Evolutionary conservation across 2,797 vertebrate species (phyloP), one percentile per base, ranked within the genome.

Genomic region (Fundulus diaphanus): DNA sequence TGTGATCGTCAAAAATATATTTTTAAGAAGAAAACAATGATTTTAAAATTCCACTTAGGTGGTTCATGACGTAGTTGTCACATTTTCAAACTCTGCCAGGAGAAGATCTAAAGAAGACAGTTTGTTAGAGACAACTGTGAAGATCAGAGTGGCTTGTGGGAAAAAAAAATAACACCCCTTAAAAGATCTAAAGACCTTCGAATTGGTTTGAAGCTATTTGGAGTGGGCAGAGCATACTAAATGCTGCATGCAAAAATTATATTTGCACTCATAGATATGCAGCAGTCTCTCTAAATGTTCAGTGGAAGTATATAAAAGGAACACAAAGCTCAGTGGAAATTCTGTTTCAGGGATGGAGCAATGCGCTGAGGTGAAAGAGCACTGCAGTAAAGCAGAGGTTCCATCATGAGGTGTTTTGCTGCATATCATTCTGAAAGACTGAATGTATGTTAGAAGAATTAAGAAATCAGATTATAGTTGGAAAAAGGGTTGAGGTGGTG

Each of bases 41-140:
- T 59, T 59, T 33, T 59, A 33, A 59, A 59, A 59, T 61, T 61
- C 57, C 18, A 61, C 35, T 61, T 33, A 33, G 57, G 57, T 61
- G 29, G 57, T 31, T 33, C 57, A 59, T 59, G 57, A 33, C 31
- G 20, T 33, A 35, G 57, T 31, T 35, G 57, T 61, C 29, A 61
- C 44, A 56, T 33, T 61, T 31, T 68, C 27, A 68, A 6, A 49
- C 46, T 11, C 44, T 68, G 22, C 44, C 44, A 68, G 29, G 29
- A 49, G 27, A 33, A 49, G 67, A 20, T 49, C 27, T 68, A 22
- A 68, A 49, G 46, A 48, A 49, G 8, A 68, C 22, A 68, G 29
- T 18, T 61, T 20, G 16, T 61, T 33, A 61, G 7, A 61, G 31
- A 61, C 31, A 61, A 61, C 57, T 61, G 57, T 16, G 57, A 61